phyloP scores from a whole-genome alignment of 2,113 vertebrate species.

The Puntigrus tetrazona region DNA sequence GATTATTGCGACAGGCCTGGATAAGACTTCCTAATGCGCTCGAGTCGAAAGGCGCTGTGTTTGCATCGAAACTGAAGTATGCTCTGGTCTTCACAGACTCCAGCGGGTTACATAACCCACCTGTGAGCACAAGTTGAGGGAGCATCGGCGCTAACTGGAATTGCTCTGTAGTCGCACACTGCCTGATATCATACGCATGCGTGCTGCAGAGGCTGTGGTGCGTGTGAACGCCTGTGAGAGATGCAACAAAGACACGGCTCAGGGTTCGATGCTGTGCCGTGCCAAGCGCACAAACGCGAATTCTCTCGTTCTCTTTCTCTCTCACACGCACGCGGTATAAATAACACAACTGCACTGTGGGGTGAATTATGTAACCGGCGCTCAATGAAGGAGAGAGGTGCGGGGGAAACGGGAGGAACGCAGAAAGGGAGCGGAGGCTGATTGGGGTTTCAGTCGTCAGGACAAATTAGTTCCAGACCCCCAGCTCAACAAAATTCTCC shows the following conservation, averaged over 20 bases:
- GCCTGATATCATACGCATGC: not conserved
- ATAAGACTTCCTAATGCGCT: not conserved
- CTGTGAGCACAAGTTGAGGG: not conserved
- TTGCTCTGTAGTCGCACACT: not conserved
- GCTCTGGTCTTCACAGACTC: not conserved
- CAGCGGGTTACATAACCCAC: not conserved
- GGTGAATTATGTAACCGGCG: slow-evolving; percentile 52
- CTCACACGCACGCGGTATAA: not conserved
- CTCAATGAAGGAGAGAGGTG: slow-evolving; percentile 23
- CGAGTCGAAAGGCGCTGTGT: not conserved
- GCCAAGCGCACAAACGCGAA: not conserved
- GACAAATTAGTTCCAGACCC: slow-evolving; percentile 63
- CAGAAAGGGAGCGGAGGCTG: slow-evolving; percentile 25
- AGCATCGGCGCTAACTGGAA: not conserved
- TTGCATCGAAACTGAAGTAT: not conserved
- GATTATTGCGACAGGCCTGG: no score
- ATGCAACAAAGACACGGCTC: slow-evolving; percentile 6
- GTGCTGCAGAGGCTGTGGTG: not conserved
- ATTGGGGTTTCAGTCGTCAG: slow-evolving; percentile 59
- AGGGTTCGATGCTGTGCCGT: not conserved
- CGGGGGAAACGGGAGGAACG: not conserved
- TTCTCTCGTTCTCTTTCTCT: not conserved
- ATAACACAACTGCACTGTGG: slow-evolving; percentile 42
- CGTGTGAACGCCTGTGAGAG: not conserved
- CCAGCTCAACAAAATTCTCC: slow-evolving; percentile 44